Evolutionary conservation across 2,797 vertebrate genomes (phyloP), one percentile per base, ranked within the genome.

Genomic region (Acipenser ruthenus): DNA sequence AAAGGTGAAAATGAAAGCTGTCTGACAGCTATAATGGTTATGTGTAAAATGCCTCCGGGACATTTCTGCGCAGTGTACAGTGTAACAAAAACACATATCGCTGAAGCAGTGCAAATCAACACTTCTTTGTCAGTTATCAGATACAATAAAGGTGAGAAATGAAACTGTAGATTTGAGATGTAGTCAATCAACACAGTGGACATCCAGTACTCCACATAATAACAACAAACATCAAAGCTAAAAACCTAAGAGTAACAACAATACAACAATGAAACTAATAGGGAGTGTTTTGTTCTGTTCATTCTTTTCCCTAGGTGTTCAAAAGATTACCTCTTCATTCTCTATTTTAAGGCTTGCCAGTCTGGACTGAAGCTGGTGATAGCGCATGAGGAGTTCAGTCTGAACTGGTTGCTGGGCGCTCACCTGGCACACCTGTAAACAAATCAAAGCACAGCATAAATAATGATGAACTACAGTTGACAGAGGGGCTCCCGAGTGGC

Each of bases 271-370:
- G 50, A 18, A 18, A 18, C 15, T 18, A 18, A 18, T 18, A 18
- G 15, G 15, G 15, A 37, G 23, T 37, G 23, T 37, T 37, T 37
- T 3, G 23, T 37, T 37, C 23, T 37, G 23, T 37, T 37, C 23
- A 37, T 37, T 37, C 4, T 37, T 37, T 37, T 3, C 4, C 23
- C 23, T 37, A 37, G 23, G 23, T 37, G 4, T 37, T 37, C 23
- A 37, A 37, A 1, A 37, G 23, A 89, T 87, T 73, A 99, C 96
- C 94, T 99, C 96, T 73, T 99, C 96, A 0, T 97, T 98, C 78
- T 99, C 96, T 5, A 99, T 96, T 84, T 96, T 94, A 23, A 99
- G 91, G 0, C 95, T 96, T 0, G 94, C 89, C 66, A 99, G 78
- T 4, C 96, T 91, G 9, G 94, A 96, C 86, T 97, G 96, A 49